Percentiles rank a stretch among this genome's conserved stretches.
Evolutionary conservation across 2,797 vertebrate species (phyloP).

Genomic region (Coregonus ussuriensis): DNA sequence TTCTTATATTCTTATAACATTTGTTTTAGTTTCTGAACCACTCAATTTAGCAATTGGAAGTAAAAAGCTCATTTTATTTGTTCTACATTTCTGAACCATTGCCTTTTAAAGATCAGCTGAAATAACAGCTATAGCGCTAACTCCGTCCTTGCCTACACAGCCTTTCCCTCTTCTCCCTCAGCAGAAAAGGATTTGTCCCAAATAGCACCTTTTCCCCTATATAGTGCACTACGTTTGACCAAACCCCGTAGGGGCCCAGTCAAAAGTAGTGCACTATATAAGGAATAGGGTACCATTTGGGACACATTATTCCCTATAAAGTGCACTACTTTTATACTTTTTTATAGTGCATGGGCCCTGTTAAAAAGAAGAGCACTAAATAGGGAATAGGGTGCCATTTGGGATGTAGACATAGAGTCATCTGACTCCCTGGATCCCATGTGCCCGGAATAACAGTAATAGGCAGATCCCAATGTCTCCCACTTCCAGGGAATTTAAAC

Average conservation of each 20-base stretch:
- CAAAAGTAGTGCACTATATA: too few species aligned
- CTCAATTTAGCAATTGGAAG: too few species aligned
- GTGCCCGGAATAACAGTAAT: conserved; percentile 63
- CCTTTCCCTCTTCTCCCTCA: conserved; percentile 56
- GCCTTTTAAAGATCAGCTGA: conserved; percentile 74
- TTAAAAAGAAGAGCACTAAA: too few species aligned
- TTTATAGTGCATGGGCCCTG: too few species aligned
- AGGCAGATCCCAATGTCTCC: conserved; percentile 68
- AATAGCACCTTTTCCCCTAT: too few species aligned
- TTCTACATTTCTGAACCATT: conserved; percentile 66
- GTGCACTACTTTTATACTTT: too few species aligned
- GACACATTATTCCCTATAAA: too few species aligned
- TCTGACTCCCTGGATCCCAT: conserved; percentile 72
- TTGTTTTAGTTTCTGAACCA: conserved; percentile 46
- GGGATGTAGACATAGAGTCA: conserved; percentile 34
- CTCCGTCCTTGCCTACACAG: conserved; percentile 68
- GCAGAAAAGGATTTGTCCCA: conserved; percentile 51
- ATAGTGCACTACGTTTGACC: too few species aligned
- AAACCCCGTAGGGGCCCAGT: too few species aligned
- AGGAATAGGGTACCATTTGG: too few species aligned
- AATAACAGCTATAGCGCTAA: conserved; percentile 71
- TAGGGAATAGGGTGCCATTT: too few species aligned
- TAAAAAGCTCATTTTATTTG: conserved; percentile 36
- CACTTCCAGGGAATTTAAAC: conserved; percentile 70
- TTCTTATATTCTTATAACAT: conserved; percentile 40